phyloP scores from a whole-genome alignment of 2,113 vertebrate genomes.

The Natator depressus region DNA sequence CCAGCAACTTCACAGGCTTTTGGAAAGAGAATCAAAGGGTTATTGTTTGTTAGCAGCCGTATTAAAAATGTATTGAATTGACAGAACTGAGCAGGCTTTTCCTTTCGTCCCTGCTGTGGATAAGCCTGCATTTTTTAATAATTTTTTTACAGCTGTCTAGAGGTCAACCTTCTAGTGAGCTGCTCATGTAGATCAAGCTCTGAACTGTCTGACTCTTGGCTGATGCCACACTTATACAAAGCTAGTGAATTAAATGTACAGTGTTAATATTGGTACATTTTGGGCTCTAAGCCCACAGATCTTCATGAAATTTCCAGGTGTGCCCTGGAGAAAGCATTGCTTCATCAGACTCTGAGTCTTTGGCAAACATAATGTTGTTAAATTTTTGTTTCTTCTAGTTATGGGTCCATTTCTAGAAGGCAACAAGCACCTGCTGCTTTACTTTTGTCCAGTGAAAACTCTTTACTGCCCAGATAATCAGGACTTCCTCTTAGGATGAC shows the following conservation, averaged over 20 bases:
- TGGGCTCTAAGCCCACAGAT: neutral
- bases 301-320: neutral
- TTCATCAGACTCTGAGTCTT: neutral
- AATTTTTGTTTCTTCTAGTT: neutral
- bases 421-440: neutral
- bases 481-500: neutral
- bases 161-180: conserved; percentile 18
- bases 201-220: neutral
- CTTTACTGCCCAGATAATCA: neutral
- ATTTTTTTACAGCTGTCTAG: neutral
- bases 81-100: neutral
- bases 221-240: neutral
- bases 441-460: neutral
- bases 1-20: conserved; percentile 10
- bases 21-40: conserved; percentile 21
- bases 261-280: neutral
- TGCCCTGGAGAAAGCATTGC: neutral
- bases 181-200: neutral
- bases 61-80: conserved; percentile 37
- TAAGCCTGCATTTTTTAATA: neutral
- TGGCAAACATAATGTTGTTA: neutral
- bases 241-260: neutral
- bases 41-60: conserved; percentile 39
- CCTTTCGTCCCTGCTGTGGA: neutral
- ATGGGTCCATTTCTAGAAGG: neutral